Conservation (phyloP, 2,113 vertebrate species). For the Archocentrus centrarchus region DNA sequence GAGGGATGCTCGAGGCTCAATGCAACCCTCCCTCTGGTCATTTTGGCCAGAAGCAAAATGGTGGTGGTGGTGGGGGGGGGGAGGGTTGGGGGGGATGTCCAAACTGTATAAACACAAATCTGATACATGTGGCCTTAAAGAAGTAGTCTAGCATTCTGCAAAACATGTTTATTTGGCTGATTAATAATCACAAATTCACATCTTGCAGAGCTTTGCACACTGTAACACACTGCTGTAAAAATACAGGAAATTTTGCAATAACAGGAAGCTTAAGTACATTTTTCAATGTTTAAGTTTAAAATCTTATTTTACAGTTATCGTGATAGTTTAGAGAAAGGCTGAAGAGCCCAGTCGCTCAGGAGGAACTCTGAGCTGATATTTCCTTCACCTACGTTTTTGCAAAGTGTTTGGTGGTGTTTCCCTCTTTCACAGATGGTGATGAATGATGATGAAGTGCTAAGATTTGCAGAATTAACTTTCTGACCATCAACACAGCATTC, state of each 20-base stretch:
- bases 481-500: too few species aligned
- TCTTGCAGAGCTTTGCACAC: background rate
- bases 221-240: background rate
- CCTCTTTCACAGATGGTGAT: too few species aligned
- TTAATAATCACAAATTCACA: background rate
- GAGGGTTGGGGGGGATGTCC: background rate
- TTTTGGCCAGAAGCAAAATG: background rate
- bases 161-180: background rate
- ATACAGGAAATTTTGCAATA: background rate
- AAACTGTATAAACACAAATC: background rate
- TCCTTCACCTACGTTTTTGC: too few species aligned
- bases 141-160: background rate
- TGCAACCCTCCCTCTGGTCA: slow-evolving; percentile 36
- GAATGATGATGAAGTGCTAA: too few species aligned
- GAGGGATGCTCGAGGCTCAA: slow-evolving; percentile 32
- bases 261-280: background rate
- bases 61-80: background rate
- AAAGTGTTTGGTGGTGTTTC: too few species aligned
- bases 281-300: background rate
- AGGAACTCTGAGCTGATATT: too few species aligned
- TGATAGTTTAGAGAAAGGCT: background rate
- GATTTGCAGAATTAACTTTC: too few species aligned
- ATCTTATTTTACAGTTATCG: background rate
- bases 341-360: too few species aligned
- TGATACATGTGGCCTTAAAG: background rate